Base-by-base conservation (phyloP, 2,797 vertebrate species). In the Erethizon dorsatum region DNA sequence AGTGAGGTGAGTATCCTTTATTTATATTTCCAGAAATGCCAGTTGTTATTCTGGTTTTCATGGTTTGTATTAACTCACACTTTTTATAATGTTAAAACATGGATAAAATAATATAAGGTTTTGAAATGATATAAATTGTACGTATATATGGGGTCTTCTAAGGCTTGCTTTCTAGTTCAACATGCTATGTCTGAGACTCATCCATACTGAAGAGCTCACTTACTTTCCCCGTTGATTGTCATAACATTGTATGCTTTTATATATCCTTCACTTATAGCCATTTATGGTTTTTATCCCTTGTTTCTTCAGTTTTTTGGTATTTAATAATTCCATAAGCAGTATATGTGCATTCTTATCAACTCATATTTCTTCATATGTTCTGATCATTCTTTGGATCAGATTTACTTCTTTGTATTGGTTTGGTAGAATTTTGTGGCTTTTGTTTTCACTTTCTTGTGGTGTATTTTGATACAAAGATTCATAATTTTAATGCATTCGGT, bases 41-140 rank as follows among this genome's bases (percentile, higher is more conserved):
- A 57, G 75, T 18, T 77, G 11, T 73, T 90, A 9, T 71, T 73
- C 26, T 86, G 57, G 20, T 75, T 94, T 65, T 67, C 13, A 41
- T 9, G 2, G 54, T 84, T 71, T 17, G 1, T 5, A 37, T 47
- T 71, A 47, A 26, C 67, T 87, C 50, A 0, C 2, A 45, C 71
- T 88, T 56, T 54, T 63, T 63, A 91, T 86, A 47, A 6, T 78
- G 86, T 86, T 83, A 90, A 92, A 45, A 69, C 4, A 37, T 33
- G 59, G 61, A 7, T 65, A 41, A 78, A 80, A 79, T 20, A 89
- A 83, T 61, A 69, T 11, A 52, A 6, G 59, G 28, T 59, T 93
- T 88, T 91, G 6, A 88, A 96, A 82, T 88, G n/a, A 78, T n/a
- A 65, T 20, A 28, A 50, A 24, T 6, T 93, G 61, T 67, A 47